phyloP scores from a whole-genome alignment of 2,888 invertebrate genomes.

The Pristionchus exspectatus region DNA sequence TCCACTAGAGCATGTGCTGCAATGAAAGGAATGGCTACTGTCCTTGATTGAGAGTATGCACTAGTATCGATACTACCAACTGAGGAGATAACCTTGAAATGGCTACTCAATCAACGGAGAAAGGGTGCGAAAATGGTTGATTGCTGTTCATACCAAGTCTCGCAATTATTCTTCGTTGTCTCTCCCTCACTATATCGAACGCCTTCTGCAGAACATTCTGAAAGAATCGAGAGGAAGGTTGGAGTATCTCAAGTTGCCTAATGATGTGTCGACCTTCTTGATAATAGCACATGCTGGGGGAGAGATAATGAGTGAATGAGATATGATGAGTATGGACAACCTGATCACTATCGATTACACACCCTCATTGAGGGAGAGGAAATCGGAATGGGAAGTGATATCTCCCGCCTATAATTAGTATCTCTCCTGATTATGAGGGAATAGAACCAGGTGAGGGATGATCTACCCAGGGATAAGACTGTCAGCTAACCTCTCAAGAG shows the following conservation, averaged over 20 bases:
- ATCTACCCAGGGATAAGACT: conserved; percentile 40
- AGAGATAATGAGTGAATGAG: conserved; percentile 45
- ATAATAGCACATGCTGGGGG: conserved; percentile 40
- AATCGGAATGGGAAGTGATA: conserved; percentile 17
- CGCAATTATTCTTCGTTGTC: conserved; percentile 68
- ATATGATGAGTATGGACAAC: conserved; percentile 54
- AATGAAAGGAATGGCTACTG: conserved; percentile 52
- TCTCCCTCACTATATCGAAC: conserved; percentile 79
- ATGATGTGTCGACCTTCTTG: conserved; percentile 48
- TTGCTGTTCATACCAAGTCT: conserved; percentile 67
- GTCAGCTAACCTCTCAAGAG: conserved; percentile 26
- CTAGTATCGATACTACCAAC: conserved; percentile 24
- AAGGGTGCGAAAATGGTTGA: conserved; percentile 43
- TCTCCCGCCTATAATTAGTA: conserved; percentile 33
- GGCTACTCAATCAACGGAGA: conserved; percentile 36
- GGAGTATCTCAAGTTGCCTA: conserved; percentile 21
- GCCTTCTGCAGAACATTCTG: conserved; percentile 74
- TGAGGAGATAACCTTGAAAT: conserved; percentile 45
- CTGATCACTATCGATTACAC: conserved; percentile 56
- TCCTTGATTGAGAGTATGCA: conserved; percentile 34
- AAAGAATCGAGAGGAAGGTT: conserved; percentile 56
- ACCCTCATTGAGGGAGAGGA: conserved; percentile 41
- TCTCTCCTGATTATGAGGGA: conserved; percentile 27
- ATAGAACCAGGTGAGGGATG: conserved; percentile 34
- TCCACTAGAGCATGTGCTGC: conserved; percentile 80